Evolutionary conservation across 2,113 vertebrate species (phyloP), one percentile per base, ranked within the genome.

Genomic region (Chaenogobius annularis): DNA sequence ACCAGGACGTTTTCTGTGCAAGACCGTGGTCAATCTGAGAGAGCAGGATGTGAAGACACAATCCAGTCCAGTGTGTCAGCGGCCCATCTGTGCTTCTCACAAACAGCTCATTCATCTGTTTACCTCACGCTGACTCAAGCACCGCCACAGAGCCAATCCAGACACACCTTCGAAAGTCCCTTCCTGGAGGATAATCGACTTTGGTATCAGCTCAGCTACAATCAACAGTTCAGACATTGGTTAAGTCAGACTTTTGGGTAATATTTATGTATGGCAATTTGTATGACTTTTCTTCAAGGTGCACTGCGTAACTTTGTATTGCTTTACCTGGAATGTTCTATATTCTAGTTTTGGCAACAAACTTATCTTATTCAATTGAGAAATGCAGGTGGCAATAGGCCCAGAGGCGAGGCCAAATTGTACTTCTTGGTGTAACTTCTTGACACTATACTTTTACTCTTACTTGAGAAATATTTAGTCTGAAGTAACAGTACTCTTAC

Each of bases 21-120:
- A 55, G 40, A 13, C 40, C 46, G 81, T n/a, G 73, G 55, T 54
- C 23, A 70, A 75, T 73, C 77, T 78, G 68, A 83, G 74, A 80
- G 67, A 55, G 58, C 80, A 85, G 84, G 84, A 84, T 81, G 84
- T 80, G 69, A 67, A 70, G 26, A 71, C 62, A 75, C 63, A 58
- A 69, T 78, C 78, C 67, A 23, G 5, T 73, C 52, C 61, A 64
- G 59, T 73, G 80, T 79, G 76, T 86, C 75, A 79, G 66, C 66
- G 48, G 47, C 72, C 64, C 78, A 85, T 46, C 46, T 78, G 75
- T 73, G 63, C 52, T 56, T 37, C 23, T 26, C 47, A 22, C 64
- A 64, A 63, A 74, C 74, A 67, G 22, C 56, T 74, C 70, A 80
- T 78, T 78, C 80, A 76, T 67, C 11, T 78, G 68, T 78, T 68